These are phyloP conservation scores for Periophthalmodon schlosseri DNA, from an alignment of 2,113 vertebrate species.

Conservation along the genomic window DNA sequence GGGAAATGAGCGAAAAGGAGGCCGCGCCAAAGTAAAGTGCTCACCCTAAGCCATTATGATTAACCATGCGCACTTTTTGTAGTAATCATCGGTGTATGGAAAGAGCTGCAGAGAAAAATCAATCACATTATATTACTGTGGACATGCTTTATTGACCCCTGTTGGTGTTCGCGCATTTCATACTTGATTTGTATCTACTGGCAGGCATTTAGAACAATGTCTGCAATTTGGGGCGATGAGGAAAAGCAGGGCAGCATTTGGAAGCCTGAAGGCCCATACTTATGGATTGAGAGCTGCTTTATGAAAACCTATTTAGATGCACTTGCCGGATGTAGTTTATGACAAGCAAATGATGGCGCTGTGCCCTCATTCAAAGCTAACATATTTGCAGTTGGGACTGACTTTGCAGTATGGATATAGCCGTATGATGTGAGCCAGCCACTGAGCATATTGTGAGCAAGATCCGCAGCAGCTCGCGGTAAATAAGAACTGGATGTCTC, in stretches of 20 bases:
- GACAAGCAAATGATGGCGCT: constrained; percentile 43
- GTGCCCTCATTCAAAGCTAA: constrained; percentile 40
- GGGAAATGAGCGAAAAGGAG: constrained; percentile 69
- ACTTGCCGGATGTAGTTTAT: constrained; percentile 65
- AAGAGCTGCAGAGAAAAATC: constrained; percentile 70
- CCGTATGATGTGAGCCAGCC: constrained; percentile 35
- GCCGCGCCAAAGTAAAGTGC: constrained; percentile 68
- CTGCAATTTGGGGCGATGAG: constrained; percentile 73
- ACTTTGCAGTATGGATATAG: constrained; percentile 23
- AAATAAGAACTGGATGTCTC: constrained; percentile 76
- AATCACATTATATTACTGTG: constrained; percentile 78
- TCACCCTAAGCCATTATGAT: constrained; percentile 74
- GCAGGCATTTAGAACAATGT: constrained; percentile 73
- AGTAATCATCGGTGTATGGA: constrained; percentile 74
- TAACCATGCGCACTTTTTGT: constrained; percentile 74
- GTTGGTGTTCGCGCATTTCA: constrained; percentile 77
- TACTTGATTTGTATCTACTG: constrained; percentile 78
- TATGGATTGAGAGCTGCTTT: constrained; percentile 71
- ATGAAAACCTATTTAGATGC: constrained; percentile 64
- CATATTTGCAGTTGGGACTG: constrained; percentile 36
- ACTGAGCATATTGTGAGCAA: constrained; percentile 23
- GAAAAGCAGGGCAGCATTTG: constrained; percentile 71
- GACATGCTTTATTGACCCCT: constrained; percentile 76
- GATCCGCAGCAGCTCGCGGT: constrained; percentile 57
- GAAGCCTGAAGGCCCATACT: constrained; percentile 57